A percentile compares a stretch with the other conserved stretches of the same genome.
Conservation (phyloP, 2,797 vertebrate species). For the Poecilia velifera region DNA sequence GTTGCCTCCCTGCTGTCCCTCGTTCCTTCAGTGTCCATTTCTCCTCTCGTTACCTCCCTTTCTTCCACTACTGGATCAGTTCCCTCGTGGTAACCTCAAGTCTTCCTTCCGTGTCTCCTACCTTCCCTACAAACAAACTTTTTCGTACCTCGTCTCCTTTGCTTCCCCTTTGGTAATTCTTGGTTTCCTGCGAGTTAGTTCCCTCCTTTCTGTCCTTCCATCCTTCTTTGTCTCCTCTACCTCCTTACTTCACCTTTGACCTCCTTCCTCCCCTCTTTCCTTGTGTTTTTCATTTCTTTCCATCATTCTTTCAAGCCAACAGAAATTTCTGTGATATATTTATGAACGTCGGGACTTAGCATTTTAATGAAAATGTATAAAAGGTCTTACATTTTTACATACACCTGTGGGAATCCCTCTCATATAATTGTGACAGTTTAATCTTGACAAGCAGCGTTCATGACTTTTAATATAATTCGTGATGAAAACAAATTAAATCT, state of each 20-base stretch:
- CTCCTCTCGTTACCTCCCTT: background rate
- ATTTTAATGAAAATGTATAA: background rate
- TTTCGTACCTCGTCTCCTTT: background rate
- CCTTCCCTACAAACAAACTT: background rate
- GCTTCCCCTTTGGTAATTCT: background rate
- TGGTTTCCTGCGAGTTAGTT: background rate
- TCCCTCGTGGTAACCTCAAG: background rate
- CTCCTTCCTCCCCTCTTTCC: background rate
- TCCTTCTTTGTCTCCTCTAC: background rate
- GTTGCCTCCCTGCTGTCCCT: background rate
- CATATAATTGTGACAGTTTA: background rate
- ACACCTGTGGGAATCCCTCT: background rate
- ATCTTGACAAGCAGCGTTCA: background rate
- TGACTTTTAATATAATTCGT: background rate
- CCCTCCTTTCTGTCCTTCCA: background rate
- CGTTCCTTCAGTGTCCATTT: background rate
- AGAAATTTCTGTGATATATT: background rate
- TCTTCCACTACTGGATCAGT: background rate
- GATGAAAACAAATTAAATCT: background rate
- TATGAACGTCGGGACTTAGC: background rate
- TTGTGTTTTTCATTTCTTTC: background rate
- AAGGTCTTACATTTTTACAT: background rate
- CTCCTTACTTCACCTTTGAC: background rate
- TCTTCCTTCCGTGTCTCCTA: background rate
- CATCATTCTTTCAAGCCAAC: background rate